Evolutionary conservation across 2,888 invertebrate species (phyloP).

Genomic region (Tridacna gigas): DNA sequence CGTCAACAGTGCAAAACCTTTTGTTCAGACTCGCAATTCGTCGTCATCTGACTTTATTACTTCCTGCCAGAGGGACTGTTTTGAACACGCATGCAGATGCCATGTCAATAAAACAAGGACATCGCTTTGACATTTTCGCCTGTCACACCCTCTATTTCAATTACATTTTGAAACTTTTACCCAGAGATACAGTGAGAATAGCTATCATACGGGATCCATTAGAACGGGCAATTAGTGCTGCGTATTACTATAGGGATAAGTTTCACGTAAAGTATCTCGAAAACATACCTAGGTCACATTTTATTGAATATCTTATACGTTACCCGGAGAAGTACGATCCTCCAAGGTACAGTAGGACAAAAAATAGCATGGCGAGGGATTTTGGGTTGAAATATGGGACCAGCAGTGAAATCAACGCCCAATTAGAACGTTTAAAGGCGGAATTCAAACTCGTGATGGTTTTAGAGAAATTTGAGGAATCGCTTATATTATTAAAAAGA

Average conservation of each 20-base stretch:
- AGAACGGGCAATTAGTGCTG: conserved; percentile 51
- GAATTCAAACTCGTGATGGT: conserved; percentile 46
- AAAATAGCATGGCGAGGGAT: conserved; percentile 45
- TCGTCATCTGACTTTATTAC: conserved; percentile 2
- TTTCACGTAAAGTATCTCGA: conserved; percentile 7
- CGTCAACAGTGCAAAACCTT: conserved; percentile 8
- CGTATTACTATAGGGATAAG: conserved; percentile 44
- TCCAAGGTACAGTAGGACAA: conserved; percentile 25
- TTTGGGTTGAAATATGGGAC: conserved; percentile 35
- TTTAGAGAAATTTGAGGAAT: conserved; percentile 46
- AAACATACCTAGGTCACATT: conserved; percentile 29
- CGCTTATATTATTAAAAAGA: conserved; percentile 42
- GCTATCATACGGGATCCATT: conserved; percentile 65
- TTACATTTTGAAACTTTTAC: conserved; percentile 49
- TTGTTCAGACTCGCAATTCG: conserved; percentile 4
- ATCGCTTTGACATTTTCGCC: conserved; percentile 56
- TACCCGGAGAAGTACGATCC: conserved; percentile 42
- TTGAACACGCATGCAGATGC: neutral
- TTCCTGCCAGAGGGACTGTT: neutral
- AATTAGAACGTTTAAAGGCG: conserved; percentile 13
- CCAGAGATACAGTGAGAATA: conserved; percentile 57
- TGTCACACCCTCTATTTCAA: conserved; percentile 55
- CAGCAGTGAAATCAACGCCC: conserved; percentile 5
- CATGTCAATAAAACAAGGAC: conserved; percentile 1
- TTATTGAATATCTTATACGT: conserved; percentile 35